Percentiles rank a stretch among this genome's conserved stretches.
These are phyloP conservation scores for Cacoxenus indagator DNA, from an alignment of 2,888 invertebrate genomes.

Conservation along the genomic window DNA sequence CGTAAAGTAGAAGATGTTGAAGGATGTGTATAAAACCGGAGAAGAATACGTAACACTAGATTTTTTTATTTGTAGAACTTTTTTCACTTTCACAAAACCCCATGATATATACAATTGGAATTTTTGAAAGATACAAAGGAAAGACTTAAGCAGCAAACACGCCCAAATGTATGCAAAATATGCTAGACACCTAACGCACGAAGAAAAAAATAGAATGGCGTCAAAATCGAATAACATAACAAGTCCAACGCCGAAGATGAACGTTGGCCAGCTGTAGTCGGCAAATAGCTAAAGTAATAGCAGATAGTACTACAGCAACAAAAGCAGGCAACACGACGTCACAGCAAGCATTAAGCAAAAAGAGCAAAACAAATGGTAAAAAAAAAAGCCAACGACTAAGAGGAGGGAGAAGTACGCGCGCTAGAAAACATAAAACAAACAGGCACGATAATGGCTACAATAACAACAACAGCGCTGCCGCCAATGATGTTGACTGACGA, in stretches of 20 bases:
- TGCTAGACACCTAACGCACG: background rate
- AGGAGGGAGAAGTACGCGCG: slow-evolving; percentile 26
- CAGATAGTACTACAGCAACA: slow-evolving; percentile 41
- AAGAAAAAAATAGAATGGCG: background rate
- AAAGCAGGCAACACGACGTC: background rate
- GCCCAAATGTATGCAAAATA: background rate
- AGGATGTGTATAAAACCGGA: no score
- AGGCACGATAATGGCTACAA: slow-evolving; percentile 30
- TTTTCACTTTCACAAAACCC: no score
- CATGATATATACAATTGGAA: no score
- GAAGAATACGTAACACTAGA: no score
- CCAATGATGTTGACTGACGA: slow-evolving; percentile 34
- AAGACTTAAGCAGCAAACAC: slow-evolving; percentile 6
- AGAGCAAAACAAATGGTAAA: slow-evolving; percentile 45
- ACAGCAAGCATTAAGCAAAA: slow-evolving; percentile 51
- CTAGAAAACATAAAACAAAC: slow-evolving; percentile 32
- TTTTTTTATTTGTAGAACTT: no score
- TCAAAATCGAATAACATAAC: background rate
- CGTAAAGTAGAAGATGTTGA: no score
- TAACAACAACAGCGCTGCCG: slow-evolving; percentile 15
- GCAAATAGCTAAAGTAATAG: background rate
- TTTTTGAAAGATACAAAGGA: no score
- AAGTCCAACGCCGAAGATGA: background rate
- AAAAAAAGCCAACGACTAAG: slow-evolving; percentile 22
- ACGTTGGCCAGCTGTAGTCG: background rate